Evolutionary conservation across 2,888 invertebrate genomes (phyloP), one percentile per base, ranked within the genome.

Genomic region (Pollenia labialis): DNA sequence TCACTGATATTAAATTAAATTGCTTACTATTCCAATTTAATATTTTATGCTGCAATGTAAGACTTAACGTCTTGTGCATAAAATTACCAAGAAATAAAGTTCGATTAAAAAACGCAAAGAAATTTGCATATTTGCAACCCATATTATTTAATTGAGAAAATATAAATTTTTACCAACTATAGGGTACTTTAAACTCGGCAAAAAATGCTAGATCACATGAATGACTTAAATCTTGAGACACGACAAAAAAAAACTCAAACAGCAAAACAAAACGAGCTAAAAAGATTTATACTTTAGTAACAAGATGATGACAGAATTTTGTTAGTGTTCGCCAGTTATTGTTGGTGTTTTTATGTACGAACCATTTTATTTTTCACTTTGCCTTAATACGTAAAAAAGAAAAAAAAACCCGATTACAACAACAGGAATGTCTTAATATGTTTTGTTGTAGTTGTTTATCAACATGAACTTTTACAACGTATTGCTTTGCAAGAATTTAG

Each of bases 151-250:
- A 23, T 23, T 23, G 18, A 23, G 18, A 23, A 23, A 23, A 23
- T 23, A 2, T 1, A 23, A 23, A 23, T 23, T 23, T 1, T 32
- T 32, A 32, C 32, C 32, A 32, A 32, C 32, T 32, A 1, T 32
- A 32, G 6, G 32, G 32, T 32, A 32, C 6, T 4, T 6, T 32
- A 6, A 4, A 32, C 32, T 32, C 32, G 32, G 6, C 32, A 0
- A 32, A 0, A 32, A 32, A 32, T 6, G 0, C 6, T 32, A 32
- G 32, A 32, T 23, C 23, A 23, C 1, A 42, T 2, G 52, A 66
- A 76, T 23, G 50, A 54, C 76, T 76, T 54, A 56, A 77, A 56
- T 42, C 79, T 69, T 42, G 50, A 80, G 80, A 64, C 62, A 54
- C 12, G 32, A 50, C 18, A 60, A 71, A 52, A 69, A 18, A 71